Percentiles rank a stretch among this genome's conserved stretches.
phyloP scores from a whole-genome alignment of 1,140 invertebrate species.

The Nephila pilipes region DNA sequence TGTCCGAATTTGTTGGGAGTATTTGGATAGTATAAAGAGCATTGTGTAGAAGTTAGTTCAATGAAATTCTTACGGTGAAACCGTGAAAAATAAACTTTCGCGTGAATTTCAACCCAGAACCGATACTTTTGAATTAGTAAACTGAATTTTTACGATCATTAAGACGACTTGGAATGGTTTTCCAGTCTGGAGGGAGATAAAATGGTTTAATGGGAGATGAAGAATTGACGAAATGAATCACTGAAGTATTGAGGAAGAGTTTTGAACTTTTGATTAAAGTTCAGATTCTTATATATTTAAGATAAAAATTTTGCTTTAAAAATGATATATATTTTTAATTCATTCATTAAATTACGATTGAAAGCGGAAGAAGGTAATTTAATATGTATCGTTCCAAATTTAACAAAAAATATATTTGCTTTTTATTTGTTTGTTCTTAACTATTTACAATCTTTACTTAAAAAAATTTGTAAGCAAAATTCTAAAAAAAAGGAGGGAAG shows the following conservation, averaged over 20 bases:
- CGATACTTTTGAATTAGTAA: constrained; percentile 20
- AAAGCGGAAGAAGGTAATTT: too few species aligned
- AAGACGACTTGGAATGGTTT: not conserved
- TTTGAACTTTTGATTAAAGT: not conserved
- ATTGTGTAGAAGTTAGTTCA: constrained; percentile 35
- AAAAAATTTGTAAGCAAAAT: too few species aligned
- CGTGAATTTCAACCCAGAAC: not conserved
- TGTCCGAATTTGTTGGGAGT: constrained; percentile 19
- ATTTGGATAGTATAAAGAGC: constrained; percentile 12
- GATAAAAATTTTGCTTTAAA: too few species aligned
- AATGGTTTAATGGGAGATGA: not conserved
- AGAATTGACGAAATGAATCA: not conserved
- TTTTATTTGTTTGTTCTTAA: too few species aligned
- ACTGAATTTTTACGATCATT: not conserved
- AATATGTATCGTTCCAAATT: too few species aligned
- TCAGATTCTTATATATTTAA: too few species aligned
- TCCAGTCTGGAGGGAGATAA: not conserved
- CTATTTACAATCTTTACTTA: too few species aligned
- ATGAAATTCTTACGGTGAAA: constrained; percentile 42
- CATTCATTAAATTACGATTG: too few species aligned
- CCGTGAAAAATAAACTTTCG: not conserved
- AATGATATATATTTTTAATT: too few species aligned
- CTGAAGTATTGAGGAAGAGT: not conserved
- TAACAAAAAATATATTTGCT: too few species aligned
- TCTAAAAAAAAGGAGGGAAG: too few species aligned